These are phyloP conservation scores for Saguinus imperator DNA, from an alignment of 2,113 vertebrate genomes.

Conservation along the genomic window DNA sequence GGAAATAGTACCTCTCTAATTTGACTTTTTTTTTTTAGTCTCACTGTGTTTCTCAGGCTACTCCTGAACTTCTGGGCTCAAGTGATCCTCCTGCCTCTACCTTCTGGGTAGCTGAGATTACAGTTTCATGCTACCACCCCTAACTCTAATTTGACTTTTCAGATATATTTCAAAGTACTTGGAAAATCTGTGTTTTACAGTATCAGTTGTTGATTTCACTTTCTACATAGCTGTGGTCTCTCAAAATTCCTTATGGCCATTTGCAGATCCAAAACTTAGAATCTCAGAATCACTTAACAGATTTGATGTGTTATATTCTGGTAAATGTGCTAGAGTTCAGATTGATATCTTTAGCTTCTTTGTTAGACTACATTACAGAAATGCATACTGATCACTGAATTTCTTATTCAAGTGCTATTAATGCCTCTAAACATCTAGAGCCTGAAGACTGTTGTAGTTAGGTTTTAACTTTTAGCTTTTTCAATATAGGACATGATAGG, in stretches of 20 bases:
- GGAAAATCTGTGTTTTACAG: neutral
- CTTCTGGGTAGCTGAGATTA: no score
- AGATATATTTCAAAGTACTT: neutral
- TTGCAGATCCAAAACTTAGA: neutral
- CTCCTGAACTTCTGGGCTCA: no score
- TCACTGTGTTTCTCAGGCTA: no score
- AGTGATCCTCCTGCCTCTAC: no score
- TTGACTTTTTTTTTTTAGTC: neutral
- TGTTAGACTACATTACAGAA: neutral
- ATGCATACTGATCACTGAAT: neutral
- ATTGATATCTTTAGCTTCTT: neutral
- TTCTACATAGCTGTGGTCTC: neutral
- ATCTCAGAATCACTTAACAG: neutral
- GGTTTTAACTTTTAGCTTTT: neutral
- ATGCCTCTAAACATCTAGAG: neutral
- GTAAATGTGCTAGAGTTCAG: neutral
- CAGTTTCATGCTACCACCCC: no score
- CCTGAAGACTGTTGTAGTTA: neutral
- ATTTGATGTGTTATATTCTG: neutral
- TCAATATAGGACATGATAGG: neutral
- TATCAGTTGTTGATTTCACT: constrained; percentile 10
- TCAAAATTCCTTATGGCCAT: neutral
- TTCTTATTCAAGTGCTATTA: neutral
- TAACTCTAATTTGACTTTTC: no score
- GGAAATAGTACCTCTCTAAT: neutral